These are phyloP conservation scores for Petrocephalus sullivani DNA, from an alignment of 2,797 vertebrate species.

Conservation along the genomic window DNA sequence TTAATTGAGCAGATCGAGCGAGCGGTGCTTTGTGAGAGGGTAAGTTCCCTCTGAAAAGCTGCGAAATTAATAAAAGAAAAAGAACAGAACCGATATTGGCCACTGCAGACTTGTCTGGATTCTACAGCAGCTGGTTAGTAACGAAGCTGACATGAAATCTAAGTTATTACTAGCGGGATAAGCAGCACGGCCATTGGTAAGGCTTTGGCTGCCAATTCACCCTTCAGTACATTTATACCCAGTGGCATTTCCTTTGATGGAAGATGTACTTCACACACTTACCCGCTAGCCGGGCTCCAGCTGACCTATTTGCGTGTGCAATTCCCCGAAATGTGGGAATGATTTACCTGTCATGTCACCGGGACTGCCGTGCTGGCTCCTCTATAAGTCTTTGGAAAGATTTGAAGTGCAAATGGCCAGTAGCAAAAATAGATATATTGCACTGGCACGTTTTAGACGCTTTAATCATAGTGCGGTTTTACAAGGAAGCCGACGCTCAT, in stretches of 20 bases:
- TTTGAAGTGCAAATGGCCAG: background rate
- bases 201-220: background rate
- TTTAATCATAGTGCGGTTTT: background rate
- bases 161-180: background rate
- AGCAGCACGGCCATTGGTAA: background rate
- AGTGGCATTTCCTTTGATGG: conserved; percentile 4
- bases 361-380: background rate
- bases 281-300: background rate
- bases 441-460: background rate
- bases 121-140: conserved; percentile 6
- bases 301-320: background rate
- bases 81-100: background rate
- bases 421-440: background rate
- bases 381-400: background rate
- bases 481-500: background rate
- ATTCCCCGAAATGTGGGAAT: background rate
- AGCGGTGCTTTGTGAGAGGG: background rate
- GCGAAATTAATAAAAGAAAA: background rate
- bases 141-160: background rate
- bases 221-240: background rate
- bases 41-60: background rate
- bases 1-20: background rate
- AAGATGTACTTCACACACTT: background rate
- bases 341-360: background rate
- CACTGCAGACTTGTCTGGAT: background rate